Percentiles rank a stretch among this genome's conserved stretches.
These are phyloP conservation scores for Hypomecis punctinalis DNA, from an alignment of 2,888 invertebrate species.

Conservation along the genomic window DNA sequence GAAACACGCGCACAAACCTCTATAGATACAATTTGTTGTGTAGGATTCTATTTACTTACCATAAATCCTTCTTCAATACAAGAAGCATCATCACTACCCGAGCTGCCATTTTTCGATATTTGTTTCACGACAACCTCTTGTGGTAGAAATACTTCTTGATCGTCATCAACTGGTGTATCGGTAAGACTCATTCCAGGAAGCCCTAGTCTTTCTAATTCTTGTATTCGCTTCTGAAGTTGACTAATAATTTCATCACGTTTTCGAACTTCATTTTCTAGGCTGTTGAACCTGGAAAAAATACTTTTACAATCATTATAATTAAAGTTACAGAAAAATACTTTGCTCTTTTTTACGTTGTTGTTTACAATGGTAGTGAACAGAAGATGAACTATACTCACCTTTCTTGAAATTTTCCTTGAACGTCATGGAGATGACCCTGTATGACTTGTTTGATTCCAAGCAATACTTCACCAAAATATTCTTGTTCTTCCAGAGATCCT, in stretches of 20 bases:
- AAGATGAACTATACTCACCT: conserved; percentile 60
- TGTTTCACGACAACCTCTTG: conserved; percentile 41
- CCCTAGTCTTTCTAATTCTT: conserved; percentile 86
- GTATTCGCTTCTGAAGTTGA: conserved; percentile 89
- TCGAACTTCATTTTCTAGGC: conserved; percentile 91
- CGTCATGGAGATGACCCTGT: conserved; percentile 89
- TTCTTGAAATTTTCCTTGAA: conserved; percentile 89
- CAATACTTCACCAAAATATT: conserved; percentile 92
- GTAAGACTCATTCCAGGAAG: conserved; percentile 50
- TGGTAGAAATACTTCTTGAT: conserved; percentile 33
- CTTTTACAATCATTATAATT: conserved; percentile 46
- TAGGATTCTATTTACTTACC: conserved; percentile 54
- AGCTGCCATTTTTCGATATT: conserved; percentile 68
- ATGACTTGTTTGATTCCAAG: conserved; percentile 93
- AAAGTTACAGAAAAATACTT: conserved; percentile 48
- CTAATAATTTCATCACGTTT: conserved; percentile 92
- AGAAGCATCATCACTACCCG: conserved; percentile 78
- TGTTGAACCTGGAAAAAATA: conserved; percentile 85
- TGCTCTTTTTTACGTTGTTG: conserved; percentile 32
- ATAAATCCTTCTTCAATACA: conserved; percentile 79
- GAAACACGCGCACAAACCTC: too few relatives aligned
- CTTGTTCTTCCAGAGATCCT: conserved; percentile 90
- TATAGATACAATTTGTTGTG: too few relatives aligned
- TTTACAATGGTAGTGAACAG: not conserved
- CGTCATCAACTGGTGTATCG: conserved; percentile 46